Evolutionary conservation across 2,797 vertebrate species (phyloP), one percentile per base, ranked within the genome.

Genomic region (Peromyscus melanophrys): DNA sequence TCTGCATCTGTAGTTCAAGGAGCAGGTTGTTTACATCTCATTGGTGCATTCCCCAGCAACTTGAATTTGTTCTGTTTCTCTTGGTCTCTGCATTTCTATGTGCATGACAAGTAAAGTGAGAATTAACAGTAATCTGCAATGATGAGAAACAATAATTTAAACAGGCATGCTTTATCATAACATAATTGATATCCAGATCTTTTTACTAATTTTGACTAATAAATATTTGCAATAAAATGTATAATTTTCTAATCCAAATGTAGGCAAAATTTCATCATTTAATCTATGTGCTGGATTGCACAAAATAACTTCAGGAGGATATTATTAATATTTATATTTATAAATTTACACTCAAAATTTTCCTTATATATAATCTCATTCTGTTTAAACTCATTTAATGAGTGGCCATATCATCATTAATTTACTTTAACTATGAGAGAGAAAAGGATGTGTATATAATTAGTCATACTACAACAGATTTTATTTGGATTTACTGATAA

Each of bases 1-100:
- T 97, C 88, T 97, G 95, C 93, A 96, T 96, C 63, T 96, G 21
- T 97, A 96, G 69, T 97, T 93, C 94, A 97, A 96, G 17, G 63
- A 55, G 96, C 96, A 97, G 90, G 59, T 98, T 98, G 97, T 98
- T 98, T 98, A 92, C 82, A 97, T 97, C 84, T 98, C 92, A 96
- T 97, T 92, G 93, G 81, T 90, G 92, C 98, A 96, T 89, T 95
- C 43, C 97, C n/a, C 27, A 95, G 85, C 73, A 97, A 97, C 73
- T 88, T 0, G 16, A 92, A 96, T 94, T 97, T 96, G 59, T 95
- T 97, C 92, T 88, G 96, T 96, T 97, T 97, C 84, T 97, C 95
- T 49, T 75, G 96, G 96, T 98, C 94, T 98, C 96, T 97, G 92
- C 90, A 78, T 96, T 97, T 96, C 93, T 96, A 97, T 98, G 67